A percentile compares a stretch with the other conserved stretches of the same genome.
Conservation (phyloP, 1,140 invertebrate species). For the Notospermus geniculatus region DNA sequence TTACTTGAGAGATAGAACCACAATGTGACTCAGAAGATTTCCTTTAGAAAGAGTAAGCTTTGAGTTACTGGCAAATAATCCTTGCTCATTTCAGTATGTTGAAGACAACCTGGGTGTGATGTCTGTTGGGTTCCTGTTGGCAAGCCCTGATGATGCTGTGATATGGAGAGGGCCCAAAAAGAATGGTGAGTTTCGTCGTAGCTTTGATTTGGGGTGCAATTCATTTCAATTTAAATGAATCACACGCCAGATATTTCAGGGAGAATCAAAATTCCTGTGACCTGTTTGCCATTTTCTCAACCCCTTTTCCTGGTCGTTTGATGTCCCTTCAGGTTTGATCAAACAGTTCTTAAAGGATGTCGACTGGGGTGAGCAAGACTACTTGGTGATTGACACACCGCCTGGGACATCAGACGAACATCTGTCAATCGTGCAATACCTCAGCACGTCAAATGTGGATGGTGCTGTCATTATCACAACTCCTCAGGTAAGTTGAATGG, state of each 20-base stretch:
- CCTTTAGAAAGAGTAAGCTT: no score
- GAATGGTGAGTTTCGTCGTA: no score
- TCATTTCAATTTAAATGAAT: no score
- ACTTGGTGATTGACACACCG: slow-evolving; percentile 92
- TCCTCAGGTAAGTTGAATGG: slow-evolving; percentile 64
- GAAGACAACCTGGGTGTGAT: slow-evolving; percentile 83
- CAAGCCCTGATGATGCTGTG: slow-evolving; percentile 82
- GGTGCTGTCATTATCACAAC: slow-evolving; percentile 90
- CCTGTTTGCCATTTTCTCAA: no score
- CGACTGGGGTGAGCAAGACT: slow-evolving; percentile 90
- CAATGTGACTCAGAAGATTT: no score
- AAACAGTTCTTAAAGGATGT: slow-evolving; percentile 89
- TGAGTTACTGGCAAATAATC: not conserved
- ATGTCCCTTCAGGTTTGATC: no score
- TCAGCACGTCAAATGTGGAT: slow-evolving; percentile 64
- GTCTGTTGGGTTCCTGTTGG: slow-evolving; percentile 92
- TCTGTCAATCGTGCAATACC: slow-evolving; percentile 81
- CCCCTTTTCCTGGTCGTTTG: no score
- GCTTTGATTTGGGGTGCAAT: no score
- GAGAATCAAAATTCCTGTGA: no score
- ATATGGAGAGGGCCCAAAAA: slow-evolving; percentile 98
- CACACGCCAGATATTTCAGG: no score
- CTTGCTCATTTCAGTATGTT: slow-evolving; percentile 63
- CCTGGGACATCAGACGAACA: slow-evolving; percentile 98
- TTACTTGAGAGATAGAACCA: no score